These are phyloP conservation scores for Stomatorhinus ivindoensis DNA, from an alignment of 2,113 vertebrate species.

Conservation along the genomic window DNA sequence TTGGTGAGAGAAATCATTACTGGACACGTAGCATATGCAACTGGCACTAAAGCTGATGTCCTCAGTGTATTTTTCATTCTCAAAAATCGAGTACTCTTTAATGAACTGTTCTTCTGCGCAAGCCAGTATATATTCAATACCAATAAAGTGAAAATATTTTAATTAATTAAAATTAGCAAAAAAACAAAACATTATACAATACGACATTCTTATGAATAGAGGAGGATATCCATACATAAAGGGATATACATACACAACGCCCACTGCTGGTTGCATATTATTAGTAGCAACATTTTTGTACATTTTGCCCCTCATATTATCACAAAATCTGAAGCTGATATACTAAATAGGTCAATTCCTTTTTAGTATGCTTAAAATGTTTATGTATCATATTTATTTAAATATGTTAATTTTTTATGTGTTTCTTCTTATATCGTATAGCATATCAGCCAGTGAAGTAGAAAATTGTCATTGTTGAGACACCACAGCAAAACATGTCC, in stretches of 20 bases:
- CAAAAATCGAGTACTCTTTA: neutral
- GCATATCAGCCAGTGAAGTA: neutral
- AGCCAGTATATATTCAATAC: neutral
- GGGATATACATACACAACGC: neutral
- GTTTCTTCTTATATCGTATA: neutral
- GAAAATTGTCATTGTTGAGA: neutral
- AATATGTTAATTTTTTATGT: too few species aligned
- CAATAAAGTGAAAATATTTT: neutral
- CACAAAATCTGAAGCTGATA: neutral
- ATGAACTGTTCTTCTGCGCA: neutral
- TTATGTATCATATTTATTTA: neutral
- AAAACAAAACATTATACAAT: neutral
- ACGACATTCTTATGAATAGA: neutral
- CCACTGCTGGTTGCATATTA: neutral
- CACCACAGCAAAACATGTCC: neutral
- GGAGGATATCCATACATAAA: neutral
- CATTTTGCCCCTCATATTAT: neutral
- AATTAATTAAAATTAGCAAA: neutral
- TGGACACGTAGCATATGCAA: neutral
- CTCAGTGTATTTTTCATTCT: neutral
- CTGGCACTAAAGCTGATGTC: neutral
- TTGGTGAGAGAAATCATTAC: neutral
- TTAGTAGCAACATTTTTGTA: neutral
- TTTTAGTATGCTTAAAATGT: neutral
- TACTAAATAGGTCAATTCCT: neutral